Evolutionary conservation across 2,113 vertebrate genomes (phyloP), one percentile per base, ranked within the genome.

Genomic region (Rallus limicola): DNA sequence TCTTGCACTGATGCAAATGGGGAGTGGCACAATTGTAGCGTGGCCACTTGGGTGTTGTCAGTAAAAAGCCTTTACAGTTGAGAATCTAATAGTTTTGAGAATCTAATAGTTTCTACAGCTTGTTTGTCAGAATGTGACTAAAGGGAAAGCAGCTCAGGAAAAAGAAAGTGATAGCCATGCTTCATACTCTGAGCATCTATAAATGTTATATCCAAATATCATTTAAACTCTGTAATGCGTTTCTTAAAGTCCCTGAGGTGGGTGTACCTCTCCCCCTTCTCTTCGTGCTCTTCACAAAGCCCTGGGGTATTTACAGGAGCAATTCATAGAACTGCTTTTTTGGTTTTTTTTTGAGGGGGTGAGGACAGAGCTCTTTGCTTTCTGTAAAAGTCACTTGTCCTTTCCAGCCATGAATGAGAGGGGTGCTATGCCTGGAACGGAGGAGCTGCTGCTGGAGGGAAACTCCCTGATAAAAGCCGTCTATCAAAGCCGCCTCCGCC

Each of bases 401-500:
- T 65, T 65, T 38, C n/a, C 78, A 82, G 93, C 17, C 44, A 8
- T 29, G 11, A 72, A 48, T 6, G 46, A 79, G 80, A 86, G 25
- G 68, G n/a, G 53, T 67, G 93, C 44, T 14, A 98, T 98, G 98
- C 98, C 97, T 18, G 97, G 99, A 40, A 62, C 81, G 1, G 84
- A 64, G 53, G 98, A 99, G 34, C 91, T 99, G 75, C 97, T 98
- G 6, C 98, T 95, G 0, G 99, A 99, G 63, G 98, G 98, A 10
- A 99, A 98, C 80, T 99, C 99, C 60, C 97, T 99, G 82, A 98
- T 99, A 65, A 99, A 98, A 97, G 99, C 99, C 0, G 99, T 99
- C 21, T 99, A 98, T 79, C 98, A 99, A 83, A 97, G 99, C 90
- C 98, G 99, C 13, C 98, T 99, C 33, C 98, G 99, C 28, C 98